Conservation (phyloP, 1,140 invertebrate species). For the Microplitis mediator region DNA sequence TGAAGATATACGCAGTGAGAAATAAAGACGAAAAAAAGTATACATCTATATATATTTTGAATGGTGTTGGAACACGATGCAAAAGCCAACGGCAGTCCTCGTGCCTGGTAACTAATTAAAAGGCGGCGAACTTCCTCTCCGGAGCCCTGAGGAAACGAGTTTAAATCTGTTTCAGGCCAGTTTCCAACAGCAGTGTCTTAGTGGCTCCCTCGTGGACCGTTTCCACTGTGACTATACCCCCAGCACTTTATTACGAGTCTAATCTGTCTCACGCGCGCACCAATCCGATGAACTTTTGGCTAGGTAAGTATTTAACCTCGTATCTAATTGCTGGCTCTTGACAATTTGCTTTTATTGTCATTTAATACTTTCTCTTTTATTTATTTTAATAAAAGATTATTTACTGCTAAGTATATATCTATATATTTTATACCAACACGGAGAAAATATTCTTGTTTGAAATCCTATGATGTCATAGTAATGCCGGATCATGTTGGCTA, state of each 20-base stretch:
- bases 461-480: too few relatives aligned
- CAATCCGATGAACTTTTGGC: constrained; percentile 19
- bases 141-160: constrained; percentile 55
- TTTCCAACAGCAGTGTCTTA: constrained; percentile 57
- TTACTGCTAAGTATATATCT: too few relatives aligned
- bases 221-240: constrained; percentile 53
- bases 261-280: constrained; percentile 50
- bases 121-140: constrained; percentile 51
- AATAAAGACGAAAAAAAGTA: background rate
- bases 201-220: constrained; percentile 61
- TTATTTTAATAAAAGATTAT: too few relatives aligned
- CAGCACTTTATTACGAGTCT: constrained; percentile 59
- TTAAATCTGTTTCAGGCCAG: constrained; percentile 62
- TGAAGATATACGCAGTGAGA: background rate
- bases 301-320: constrained; percentile 44
- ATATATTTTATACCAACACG: too few relatives aligned
- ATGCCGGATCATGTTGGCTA: too few relatives aligned
- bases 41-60: background rate
- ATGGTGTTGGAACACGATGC: background rate
- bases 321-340: constrained; percentile 4
- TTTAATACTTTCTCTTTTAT: too few relatives aligned
- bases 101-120: constrained; percentile 56
- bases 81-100: constrained; percentile 16
- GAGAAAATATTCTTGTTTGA: too few relatives aligned
- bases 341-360: background rate